Conservation (phyloP, 1,140 invertebrate species). For the Brachionus calyciflorus region DNA sequence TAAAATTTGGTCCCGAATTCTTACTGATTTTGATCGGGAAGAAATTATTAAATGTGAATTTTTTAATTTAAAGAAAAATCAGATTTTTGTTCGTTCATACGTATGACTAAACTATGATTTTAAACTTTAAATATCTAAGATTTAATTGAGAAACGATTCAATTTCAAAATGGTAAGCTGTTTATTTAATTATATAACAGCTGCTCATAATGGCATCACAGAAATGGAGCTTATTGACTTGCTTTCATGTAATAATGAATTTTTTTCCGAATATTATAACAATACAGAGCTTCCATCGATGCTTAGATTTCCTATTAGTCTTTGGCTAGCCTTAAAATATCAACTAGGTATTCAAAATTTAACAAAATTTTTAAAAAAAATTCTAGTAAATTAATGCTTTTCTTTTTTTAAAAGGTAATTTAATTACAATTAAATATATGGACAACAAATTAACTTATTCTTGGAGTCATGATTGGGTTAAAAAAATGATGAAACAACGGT, state of each 20-base stretch:
- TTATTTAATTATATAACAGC: conserved; percentile 47
- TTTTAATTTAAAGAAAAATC: no score
- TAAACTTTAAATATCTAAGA: background rate
- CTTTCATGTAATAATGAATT: conserved; percentile 49
- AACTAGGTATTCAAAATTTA: conserved; percentile 46
- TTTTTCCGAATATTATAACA: conserved; percentile 40
- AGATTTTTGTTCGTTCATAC: no score
- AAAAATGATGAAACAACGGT: conserved; percentile 51
- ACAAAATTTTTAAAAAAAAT: background rate
- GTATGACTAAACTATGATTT: no score
- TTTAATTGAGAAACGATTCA: conserved; percentile 19
- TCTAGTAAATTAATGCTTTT: background rate
- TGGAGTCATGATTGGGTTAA: conserved; percentile 51
- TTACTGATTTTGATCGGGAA: no score
- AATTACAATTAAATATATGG: conserved; percentile 52
- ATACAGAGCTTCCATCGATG: conserved; percentile 43
- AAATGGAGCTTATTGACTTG: conserved; percentile 53
- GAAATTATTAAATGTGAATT: no score
- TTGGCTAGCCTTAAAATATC: conserved; percentile 51
- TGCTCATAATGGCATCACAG: conserved; percentile 52
- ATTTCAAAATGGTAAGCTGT: background rate
- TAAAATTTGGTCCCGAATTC: no score
- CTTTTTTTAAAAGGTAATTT: conserved; percentile 52
- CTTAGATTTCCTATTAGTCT: conserved; percentile 48
- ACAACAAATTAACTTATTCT: conserved; percentile 50